These are phyloP conservation scores for Melipona quadrifasciata DNA, from an alignment of 1,140 invertebrate genomes.

Conservation along the genomic window DNA sequence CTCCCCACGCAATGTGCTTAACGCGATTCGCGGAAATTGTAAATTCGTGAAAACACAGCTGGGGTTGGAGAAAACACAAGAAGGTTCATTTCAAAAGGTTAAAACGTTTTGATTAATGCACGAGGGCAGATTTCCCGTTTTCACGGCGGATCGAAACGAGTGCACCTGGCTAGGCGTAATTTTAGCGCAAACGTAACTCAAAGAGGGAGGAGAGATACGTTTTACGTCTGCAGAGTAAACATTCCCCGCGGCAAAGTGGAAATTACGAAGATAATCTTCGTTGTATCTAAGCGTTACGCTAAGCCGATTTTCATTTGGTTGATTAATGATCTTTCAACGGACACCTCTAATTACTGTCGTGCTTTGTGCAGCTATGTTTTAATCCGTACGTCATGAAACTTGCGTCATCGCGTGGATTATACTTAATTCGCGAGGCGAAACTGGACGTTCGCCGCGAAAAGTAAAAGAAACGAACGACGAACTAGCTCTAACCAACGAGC, in stretches of 20 bases:
- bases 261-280: slow-evolving; percentile 20
- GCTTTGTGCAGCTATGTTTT: too few relatives aligned
- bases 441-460: background rate
- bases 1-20: background rate
- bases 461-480: background rate
- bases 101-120: background rate
- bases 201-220: too few relatives aligned
- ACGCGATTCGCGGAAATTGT: background rate
- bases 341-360: background rate
- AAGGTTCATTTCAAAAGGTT: too few relatives aligned
- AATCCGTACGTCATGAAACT: background rate
- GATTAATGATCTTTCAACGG: slow-evolving; percentile 17
- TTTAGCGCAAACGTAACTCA: background rate
- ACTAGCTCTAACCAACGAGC: background rate
- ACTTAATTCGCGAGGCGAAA: background rate
- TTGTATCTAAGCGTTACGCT: background rate
- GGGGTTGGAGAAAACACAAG: too few relatives aligned
- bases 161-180: too few relatives aligned
- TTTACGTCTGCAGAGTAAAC: background rate
- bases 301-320: slow-evolving; percentile 11
- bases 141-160: background rate
- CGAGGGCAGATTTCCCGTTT: background rate
- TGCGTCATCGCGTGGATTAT: background rate
- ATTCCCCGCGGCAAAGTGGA: background rate
- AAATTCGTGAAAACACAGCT: background rate